A percentile compares a stretch with the other conserved stretches of the same genome.
These are phyloP conservation scores for Vanessa atalanta DNA, from an alignment of 1,140 invertebrate genomes.

Conservation along the genomic window DNA sequence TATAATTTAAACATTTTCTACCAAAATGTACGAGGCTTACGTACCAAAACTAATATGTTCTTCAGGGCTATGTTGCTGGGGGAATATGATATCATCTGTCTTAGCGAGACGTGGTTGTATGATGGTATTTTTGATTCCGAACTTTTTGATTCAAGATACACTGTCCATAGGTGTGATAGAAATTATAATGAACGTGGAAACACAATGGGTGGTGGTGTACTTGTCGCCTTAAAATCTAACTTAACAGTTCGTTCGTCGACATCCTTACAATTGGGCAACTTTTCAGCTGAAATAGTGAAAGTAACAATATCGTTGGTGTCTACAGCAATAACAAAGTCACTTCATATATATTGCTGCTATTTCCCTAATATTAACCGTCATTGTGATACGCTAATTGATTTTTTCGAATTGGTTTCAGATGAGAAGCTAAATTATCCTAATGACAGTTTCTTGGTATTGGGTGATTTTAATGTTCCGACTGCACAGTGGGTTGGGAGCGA, in stretches of 20 bases:
- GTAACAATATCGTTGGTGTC: too few species aligned
- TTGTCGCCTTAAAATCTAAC: too few species aligned
- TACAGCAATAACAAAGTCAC: not conserved
- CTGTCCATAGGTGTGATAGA: too few species aligned
- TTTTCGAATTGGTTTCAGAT: conserved; percentile 7
- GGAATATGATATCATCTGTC: too few species aligned
- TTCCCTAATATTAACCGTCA: not conserved
- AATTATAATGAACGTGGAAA: too few species aligned
- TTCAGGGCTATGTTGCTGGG: too few species aligned
- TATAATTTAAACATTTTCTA: not conserved
- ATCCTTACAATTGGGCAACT: not conserved
- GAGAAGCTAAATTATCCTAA: not conserved
- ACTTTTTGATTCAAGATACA: too few species aligned
- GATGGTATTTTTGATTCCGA: too few species aligned
- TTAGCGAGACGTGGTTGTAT: too few species aligned
- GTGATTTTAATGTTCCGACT: not conserved
- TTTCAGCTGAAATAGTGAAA: not conserved
- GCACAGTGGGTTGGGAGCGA: not conserved
- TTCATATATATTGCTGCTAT: conserved; percentile 2
- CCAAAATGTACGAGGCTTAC: conserved; percentile 4
- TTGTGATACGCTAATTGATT: not conserved
- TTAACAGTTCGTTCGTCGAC: too few species aligned
- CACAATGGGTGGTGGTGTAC: too few species aligned
- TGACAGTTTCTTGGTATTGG: not conserved
- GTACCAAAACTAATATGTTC: too few species aligned